Evolutionary conservation across 2,113 vertebrate species (phyloP).

Genomic region (Pomatorhinus ruficollis): DNA sequence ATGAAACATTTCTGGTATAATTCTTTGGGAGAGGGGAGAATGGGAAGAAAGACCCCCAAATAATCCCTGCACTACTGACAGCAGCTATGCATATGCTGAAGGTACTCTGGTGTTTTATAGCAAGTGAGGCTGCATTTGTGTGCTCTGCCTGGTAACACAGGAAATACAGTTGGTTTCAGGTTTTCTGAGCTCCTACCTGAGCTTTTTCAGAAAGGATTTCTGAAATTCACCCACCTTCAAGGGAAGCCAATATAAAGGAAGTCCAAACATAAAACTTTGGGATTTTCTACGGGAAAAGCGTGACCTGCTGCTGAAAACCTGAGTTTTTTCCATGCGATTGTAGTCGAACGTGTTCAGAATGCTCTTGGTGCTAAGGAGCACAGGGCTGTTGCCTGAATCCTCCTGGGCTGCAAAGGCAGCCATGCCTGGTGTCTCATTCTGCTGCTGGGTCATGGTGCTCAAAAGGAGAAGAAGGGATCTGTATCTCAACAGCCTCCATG

Average conservation of each 20-base stretch:
- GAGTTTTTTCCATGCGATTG: not conserved
- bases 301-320: not conserved
- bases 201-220: not conserved
- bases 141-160: not conserved
- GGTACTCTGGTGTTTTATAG: too few species aligned
- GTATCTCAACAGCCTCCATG: accelerated
- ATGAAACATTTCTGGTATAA: not conserved
- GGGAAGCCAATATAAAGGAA: not conserved
- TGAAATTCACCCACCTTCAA: not conserved
- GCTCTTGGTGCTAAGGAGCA: not conserved
- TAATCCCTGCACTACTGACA: not conserved
- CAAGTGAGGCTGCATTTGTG: accelerated
- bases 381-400: not conserved
- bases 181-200: not conserved
- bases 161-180: not conserved
- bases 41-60: accelerated
- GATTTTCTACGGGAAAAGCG: not conserved
- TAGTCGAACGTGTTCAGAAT: not conserved
- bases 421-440: accelerated
- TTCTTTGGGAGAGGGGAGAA: not conserved
- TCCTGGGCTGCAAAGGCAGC: not conserved
- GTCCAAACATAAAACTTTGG: accelerated
- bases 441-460: accelerated
- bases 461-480: accelerated
- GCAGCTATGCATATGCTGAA: not conserved